Percentiles rank a stretch among this genome's conserved stretches.
Evolutionary conservation across 64 coral and sea anemone genomes (phyloP).

Genomic region (Trachythela sp.): DNA sequence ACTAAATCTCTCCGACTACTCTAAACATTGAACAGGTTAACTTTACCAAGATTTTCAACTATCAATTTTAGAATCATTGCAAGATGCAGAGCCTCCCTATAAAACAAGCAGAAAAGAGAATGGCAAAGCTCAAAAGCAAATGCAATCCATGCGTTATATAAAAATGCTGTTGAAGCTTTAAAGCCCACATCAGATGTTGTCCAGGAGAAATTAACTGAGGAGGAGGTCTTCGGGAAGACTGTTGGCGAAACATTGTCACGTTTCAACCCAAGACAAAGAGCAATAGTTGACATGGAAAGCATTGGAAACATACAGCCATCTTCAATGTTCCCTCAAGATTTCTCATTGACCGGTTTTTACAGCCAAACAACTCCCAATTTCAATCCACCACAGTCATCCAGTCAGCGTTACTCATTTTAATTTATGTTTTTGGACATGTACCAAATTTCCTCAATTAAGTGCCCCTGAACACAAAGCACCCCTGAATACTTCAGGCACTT

Average conservation of each 20-base stretch:
- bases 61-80: neutral
- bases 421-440: no score
- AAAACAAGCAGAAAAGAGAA: constrained; percentile 3
- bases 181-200: neutral
- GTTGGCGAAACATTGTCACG: neutral
- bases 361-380: neutral
- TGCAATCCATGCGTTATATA: constrained; percentile 9
- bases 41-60: no score
- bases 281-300: neutral
- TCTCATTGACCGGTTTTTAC: no score
- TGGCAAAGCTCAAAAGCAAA: neutral
- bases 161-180: constrained; percentile 6
- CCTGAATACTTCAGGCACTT: no score
- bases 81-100: neutral
- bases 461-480: no score
- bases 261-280: constrained; percentile 14
- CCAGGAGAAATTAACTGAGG: neutral
- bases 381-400: neutral
- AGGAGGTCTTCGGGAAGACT: neutral
- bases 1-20: neutral
- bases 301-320: neutral
- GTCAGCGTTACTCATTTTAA: neutral
- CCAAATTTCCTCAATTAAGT: neutral
- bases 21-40: neutral
- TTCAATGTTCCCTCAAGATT: neutral